These are phyloP conservation scores for Oligia strigilis DNA, from an alignment of 2,888 invertebrate species.

Conservation along the genomic window DNA sequence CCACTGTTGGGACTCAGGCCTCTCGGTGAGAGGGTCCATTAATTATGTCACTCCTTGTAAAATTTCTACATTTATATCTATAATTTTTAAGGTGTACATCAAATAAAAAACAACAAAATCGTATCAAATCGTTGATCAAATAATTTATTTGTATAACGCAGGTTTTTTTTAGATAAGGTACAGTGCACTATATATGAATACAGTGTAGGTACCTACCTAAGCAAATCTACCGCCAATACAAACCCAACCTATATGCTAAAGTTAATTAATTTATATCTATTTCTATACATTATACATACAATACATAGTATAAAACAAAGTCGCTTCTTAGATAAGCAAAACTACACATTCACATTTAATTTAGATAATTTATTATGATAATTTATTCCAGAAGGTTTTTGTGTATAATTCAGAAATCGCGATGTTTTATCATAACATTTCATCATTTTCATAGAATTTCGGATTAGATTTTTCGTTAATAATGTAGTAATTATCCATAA, in stretches of 20 bases:
- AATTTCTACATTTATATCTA: no score
- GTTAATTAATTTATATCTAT: background rate
- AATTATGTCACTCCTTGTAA: no score
- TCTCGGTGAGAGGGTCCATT: no score
- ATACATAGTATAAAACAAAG: background rate
- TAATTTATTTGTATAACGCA: background rate
- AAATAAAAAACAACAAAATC: background rate
- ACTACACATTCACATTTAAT: background rate
- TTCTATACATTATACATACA: background rate
- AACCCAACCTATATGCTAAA: background rate
- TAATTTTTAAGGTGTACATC: background rate
- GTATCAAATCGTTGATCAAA: background rate
- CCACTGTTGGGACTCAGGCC: no score
- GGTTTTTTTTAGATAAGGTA: background rate
- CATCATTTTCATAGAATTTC: background rate
- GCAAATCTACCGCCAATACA: background rate
- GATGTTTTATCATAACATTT: background rate
- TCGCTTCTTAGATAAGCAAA: background rate
- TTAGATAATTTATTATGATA: background rate
- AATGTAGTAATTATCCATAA: conserved; percentile 49
- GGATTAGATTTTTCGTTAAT: background rate
- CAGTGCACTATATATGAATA: background rate
- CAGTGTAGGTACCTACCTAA: background rate
- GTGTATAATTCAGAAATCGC: background rate
- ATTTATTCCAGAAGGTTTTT: background rate